Evolutionary conservation across 2,888 invertebrate species (phyloP), one percentile per base, ranked within the genome.

Genomic region (Orthosia incerta): DNA sequence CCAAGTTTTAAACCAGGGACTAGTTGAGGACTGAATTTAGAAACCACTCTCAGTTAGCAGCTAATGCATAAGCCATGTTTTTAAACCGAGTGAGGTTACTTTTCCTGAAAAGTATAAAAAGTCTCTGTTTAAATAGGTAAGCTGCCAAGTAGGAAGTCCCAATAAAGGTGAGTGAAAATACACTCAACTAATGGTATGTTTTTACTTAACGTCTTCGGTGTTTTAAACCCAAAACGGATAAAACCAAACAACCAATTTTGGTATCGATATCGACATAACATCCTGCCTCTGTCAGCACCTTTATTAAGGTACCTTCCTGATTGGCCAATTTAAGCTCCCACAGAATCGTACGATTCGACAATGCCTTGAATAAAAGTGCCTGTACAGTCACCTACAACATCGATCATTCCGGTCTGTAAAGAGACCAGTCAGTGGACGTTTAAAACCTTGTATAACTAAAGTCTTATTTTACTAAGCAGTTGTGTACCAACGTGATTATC

Each of bases 11-110:
- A 66, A 51, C 31, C 20, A 23, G n/a, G 0, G 3, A 16, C 12
- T 48, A 20, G 31, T 45, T 39, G 57, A 46, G 26, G 18, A 51
- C 48, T n/a, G 60, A 31, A 64, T 79, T 48, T 71, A 53, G 45
- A 63, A 62, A 50, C 50, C 26, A 48, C 48, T 45, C 20, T 13
- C 9, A 48, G 26, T 59, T 45, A 79, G 20, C 48, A 20, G 39
- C 57, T 79, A 76, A 76, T 79, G 62, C 79, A 71, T 48, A 59
- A 63, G n/a, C 53, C 79, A 45, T 55, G 76, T 79, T 71, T 71
- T 71, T 50, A 51, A 23, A 56, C 18, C 7, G 50, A 65, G 55
- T 20, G 20, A 0, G 45, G 26, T 56, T 51, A 71, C 20, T 55
- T 63, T 59, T 31, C 26, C 26, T 50, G 23, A 48, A 79, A 71